These are phyloP conservation scores for Drosophila buzzatii DNA, from an alignment of 2,888 invertebrate species.

Conservation along the genomic window DNA sequence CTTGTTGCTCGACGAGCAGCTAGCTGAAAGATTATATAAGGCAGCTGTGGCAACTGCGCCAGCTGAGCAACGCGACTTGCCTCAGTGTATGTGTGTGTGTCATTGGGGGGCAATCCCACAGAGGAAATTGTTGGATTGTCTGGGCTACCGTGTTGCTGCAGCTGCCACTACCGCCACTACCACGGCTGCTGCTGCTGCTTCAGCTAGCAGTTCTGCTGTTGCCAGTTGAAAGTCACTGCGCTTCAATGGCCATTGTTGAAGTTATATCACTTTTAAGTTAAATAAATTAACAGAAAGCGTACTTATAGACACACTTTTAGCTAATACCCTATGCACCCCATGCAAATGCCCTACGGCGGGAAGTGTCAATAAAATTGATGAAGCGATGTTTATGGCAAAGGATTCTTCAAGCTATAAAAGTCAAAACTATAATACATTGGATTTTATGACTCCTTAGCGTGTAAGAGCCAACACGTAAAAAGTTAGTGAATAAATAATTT, in stretches of 20 bases:
- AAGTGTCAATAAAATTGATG: background rate
- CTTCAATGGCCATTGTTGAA: conserved; percentile 32
- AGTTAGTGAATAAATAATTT: background rate
- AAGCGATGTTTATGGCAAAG: background rate
- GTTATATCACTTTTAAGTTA: conserved; percentile 22
- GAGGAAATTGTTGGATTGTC: conserved; percentile 27
- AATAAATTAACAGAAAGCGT: conserved; percentile 26
- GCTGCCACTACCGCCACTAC: conserved; percentile 24
- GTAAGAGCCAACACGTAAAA: background rate
- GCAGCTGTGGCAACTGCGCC: conserved; percentile 25
- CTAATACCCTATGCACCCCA: background rate
- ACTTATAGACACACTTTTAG: background rate
- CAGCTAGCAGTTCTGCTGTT: conserved; percentile 22
- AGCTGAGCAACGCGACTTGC: conserved; percentile 10
- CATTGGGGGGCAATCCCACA: conserved; percentile 34
- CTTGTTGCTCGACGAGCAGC: conserved; percentile 15
- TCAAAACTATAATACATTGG: too few species aligned
- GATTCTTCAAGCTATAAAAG: background rate
- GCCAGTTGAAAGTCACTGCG: conserved; percentile 33
- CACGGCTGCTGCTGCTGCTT: conserved; percentile 16
- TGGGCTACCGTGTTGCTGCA: conserved; percentile 19
- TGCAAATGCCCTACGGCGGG: background rate
- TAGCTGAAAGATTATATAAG: conserved; percentile 47
- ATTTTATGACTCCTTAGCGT: background rate
- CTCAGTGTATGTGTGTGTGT: conserved; percentile 22